phyloP scores from a whole-genome alignment of 2,888 invertebrate species.

The Stenichneumon culpator region DNA sequence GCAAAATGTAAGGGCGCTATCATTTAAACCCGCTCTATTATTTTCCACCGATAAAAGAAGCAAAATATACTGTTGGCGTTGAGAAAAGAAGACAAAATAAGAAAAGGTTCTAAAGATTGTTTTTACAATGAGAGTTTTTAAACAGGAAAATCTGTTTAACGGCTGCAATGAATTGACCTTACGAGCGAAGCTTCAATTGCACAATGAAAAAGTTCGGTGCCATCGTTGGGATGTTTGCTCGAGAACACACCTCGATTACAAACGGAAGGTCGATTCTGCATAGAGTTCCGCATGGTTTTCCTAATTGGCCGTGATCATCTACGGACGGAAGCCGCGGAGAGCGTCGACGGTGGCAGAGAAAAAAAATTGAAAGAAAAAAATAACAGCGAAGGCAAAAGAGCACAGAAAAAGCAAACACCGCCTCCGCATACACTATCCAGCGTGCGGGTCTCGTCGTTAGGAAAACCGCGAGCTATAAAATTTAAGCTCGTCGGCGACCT shows the following conservation, averaged over 20 bases:
- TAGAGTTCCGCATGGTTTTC: slow-evolving; percentile 42
- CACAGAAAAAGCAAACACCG: slow-evolving; percentile 44
- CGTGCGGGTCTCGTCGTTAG: slow-evolving; percentile 54
- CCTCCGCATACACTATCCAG: slow-evolving; percentile 20
- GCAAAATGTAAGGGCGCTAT: neutral
- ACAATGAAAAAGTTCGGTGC: neutral
- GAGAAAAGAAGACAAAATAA: neutral
- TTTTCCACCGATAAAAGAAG: neutral
- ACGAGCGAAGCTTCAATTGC: neutral
- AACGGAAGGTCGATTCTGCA: slow-evolving; percentile 41
- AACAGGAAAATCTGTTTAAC: neutral
- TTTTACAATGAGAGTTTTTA: neutral
- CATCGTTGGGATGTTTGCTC: slow-evolving; percentile 16
- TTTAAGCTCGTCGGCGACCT: slow-evolving; percentile 48
- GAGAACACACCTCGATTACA: slow-evolving; percentile 9
- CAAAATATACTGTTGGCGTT: neutral
- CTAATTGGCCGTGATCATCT: slow-evolving; percentile 48
- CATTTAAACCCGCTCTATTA: neutral
- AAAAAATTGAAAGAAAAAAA: slow-evolving; percentile 15
- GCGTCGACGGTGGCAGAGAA: slow-evolving; percentile 14
- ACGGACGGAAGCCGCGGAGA: slow-evolving; percentile 31
- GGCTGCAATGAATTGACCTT: neutral
- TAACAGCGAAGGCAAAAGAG: slow-evolving; percentile 2
- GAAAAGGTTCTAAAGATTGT: neutral
- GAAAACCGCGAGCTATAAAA: slow-evolving; percentile 62